Conservation (phyloP, 2,113 vertebrate genomes). For the Dromas ardeola region DNA sequence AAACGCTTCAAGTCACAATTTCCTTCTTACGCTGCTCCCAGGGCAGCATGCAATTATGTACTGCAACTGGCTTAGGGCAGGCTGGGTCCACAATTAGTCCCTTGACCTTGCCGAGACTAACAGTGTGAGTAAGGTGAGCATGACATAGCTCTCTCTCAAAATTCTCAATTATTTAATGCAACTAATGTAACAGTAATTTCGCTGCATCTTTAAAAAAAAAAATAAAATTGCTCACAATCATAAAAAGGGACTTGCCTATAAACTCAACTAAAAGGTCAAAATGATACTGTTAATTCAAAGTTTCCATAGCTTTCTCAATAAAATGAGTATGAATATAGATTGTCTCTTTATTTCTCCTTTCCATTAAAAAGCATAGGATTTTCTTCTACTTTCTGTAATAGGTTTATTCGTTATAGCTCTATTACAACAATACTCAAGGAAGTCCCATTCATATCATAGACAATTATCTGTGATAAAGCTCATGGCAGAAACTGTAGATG, state of each 20-base stretch:
- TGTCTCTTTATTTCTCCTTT: slow-evolving; percentile 23
- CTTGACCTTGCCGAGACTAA: slow-evolving; percentile 61
- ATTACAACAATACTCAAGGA: slow-evolving; percentile 45
- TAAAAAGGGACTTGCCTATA: slow-evolving; percentile 66
- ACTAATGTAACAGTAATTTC: slow-evolving; percentile 56
- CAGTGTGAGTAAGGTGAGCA: slow-evolving; percentile 42
- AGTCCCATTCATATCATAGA: slow-evolving; percentile 47
- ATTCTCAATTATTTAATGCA: slow-evolving; percentile 71
- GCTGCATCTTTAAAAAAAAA: slow-evolving; percentile 21
- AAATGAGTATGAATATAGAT: slow-evolving; percentile 15
- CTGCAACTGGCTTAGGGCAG: slow-evolving; percentile 57
- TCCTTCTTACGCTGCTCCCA: slow-evolving; percentile 39
- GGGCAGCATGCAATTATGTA: slow-evolving; percentile 58
- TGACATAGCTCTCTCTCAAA: slow-evolving; percentile 61
- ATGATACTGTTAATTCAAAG: slow-evolving; percentile 40
- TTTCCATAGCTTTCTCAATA: slow-evolving; percentile 12
- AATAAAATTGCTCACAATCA: neutral
- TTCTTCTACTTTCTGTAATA: slow-evolving; percentile 26
- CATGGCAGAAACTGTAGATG: slow-evolving; percentile 47
- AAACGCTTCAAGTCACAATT: slow-evolving; percentile 60
- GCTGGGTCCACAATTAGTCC: slow-evolving; percentile 55
- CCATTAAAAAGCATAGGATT: neutral
- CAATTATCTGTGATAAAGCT: slow-evolving; percentile 62
- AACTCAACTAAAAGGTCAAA: slow-evolving; percentile 73
- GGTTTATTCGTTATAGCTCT: slow-evolving; percentile 53